These are phyloP conservation scores for Meles meles DNA, from an alignment of 2,113 vertebrate genomes.

Conservation along the genomic window DNA sequence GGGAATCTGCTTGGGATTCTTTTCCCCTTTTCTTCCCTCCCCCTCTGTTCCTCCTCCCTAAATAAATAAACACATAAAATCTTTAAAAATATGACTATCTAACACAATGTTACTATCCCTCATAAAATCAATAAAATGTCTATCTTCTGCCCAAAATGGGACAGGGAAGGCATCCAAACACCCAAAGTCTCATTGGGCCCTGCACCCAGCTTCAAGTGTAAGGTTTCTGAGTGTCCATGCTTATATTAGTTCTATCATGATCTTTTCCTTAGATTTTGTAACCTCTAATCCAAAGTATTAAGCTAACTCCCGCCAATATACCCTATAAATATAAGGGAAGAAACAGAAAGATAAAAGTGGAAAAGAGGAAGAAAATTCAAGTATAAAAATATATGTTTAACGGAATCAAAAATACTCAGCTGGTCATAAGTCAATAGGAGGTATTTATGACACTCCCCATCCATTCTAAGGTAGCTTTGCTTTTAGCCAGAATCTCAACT, in stretches of 20 bases:
- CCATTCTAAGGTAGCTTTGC: background rate
- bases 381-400: background rate
- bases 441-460: background rate
- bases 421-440: background rate
- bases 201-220: background rate
- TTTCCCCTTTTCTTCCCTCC: background rate
- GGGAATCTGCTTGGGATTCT: background rate
- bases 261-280: background rate
- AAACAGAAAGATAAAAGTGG: background rate
- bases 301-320: background rate
- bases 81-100: background rate
- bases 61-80: background rate
- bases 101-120: background rate
- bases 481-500: background rate
- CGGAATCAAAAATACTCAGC: background rate
- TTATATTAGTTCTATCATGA: background rate
- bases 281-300: background rate
- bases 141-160: background rate
- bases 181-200: background rate
- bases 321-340: background rate
- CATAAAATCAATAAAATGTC: background rate
- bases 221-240: background rate
- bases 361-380: background rate
- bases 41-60: background rate
- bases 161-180: background rate